Percentiles rank a stretch among this genome's conserved stretches.
phyloP scores from a whole-genome alignment of 2,113 vertebrate species.

The Mastomys coucha region DNA sequence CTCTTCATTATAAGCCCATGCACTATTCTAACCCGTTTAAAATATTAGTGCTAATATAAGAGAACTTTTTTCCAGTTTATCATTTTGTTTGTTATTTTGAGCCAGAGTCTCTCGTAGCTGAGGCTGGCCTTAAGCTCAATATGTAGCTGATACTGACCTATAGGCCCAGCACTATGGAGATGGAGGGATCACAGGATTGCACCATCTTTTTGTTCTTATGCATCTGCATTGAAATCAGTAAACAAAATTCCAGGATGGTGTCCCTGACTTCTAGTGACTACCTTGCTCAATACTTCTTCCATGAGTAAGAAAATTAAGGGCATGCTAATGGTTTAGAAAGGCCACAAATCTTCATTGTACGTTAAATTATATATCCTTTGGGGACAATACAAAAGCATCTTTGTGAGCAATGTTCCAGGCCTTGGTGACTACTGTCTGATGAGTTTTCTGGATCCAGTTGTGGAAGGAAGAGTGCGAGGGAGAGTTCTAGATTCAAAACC shows the following conservation, averaged over 20 bases:
- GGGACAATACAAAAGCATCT: slow-evolving; percentile 7
- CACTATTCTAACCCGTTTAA: not conserved
- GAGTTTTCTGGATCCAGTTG: not conserved
- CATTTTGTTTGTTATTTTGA: not conserved
- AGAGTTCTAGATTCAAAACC: not conserved
- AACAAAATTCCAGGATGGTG: not conserved
- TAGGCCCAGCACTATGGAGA: not conserved
- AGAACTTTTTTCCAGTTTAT: slow-evolving; percentile 17
- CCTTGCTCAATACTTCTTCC: not conserved
- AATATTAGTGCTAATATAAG: slow-evolving; percentile 10
- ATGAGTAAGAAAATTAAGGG: not conserved
- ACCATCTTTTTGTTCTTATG: not conserved
- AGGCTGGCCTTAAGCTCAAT: not conserved
- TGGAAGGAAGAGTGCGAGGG: not conserved
- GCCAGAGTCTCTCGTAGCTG: not conserved
- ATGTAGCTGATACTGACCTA: not conserved
- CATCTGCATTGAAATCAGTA: slow-evolving; percentile 3
- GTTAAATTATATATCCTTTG: not conserved
- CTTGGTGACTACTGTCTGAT: not conserved
- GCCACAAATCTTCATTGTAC: not conserved
- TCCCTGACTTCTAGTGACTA: not conserved
- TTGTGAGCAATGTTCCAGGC: not conserved
- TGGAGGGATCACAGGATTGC: not conserved
- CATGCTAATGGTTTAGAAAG: not conserved
- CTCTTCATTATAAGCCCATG: slow-evolving; percentile 13